Percentiles rank a stretch among this genome's conserved stretches.
phyloP scores from a whole-genome alignment of 2,888 invertebrate genomes.

The Rotaria sp. region DNA sequence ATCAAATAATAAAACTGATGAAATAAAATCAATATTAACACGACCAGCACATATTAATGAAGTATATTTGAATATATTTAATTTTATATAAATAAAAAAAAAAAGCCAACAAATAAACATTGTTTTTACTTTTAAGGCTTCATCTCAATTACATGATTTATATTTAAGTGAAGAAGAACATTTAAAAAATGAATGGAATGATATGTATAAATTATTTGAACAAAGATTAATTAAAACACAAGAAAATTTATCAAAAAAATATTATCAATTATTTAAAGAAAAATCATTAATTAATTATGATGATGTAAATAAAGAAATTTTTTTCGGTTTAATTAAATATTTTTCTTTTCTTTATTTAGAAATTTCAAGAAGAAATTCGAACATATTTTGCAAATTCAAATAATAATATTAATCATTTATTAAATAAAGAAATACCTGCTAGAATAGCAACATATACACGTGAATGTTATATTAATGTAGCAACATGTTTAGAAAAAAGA shows the following conservation, averaged over 20 bases:
- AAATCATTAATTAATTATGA: not conserved
- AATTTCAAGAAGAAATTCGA: constrained; percentile 21
- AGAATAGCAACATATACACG: not conserved
- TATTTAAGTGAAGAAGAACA: not conserved
- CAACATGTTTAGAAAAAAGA: not conserved
- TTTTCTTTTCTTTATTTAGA: not conserved
- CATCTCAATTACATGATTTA: not conserved
- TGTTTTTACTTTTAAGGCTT: not conserved
- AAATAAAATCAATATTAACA: not conserved
- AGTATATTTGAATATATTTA: not conserved
- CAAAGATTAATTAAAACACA: not conserved
- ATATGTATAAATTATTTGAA: not conserved
- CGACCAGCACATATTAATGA: not conserved
- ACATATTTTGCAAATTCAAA: not conserved
- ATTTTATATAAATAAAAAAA: too few species aligned
- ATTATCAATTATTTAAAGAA: constrained; percentile 20
- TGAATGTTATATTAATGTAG: constrained; percentile 17
- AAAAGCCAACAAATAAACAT: not conserved
- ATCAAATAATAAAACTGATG: not conserved
- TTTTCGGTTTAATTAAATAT: not conserved
- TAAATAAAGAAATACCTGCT: not conserved
- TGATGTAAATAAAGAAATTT: not conserved
- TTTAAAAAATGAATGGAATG: not conserved
- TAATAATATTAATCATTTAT: not conserved
- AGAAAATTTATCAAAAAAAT: constrained; percentile 13